Evolutionary conservation across 1,140 invertebrate species (phyloP), one percentile per base, ranked within the genome.

Genomic region (Cryptotermes secundus): DNA sequence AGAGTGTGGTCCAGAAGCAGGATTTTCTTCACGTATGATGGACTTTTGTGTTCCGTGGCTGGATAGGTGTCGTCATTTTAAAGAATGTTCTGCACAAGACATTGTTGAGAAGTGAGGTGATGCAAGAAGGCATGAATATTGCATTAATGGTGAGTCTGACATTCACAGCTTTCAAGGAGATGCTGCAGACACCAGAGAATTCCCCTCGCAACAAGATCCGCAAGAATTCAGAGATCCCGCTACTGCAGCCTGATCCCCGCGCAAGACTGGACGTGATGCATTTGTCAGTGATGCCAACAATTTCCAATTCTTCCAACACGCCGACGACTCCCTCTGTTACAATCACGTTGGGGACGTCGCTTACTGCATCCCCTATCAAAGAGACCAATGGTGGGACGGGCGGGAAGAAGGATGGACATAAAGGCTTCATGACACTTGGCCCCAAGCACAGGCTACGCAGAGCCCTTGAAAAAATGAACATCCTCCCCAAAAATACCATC

Each of bases 401-500:
- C 9, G 59, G 59, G 14, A 95, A 96, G 87, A 94, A 94, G 84
- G 87, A 88, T 91, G 94, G 88, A 80, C 93, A 95, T 85, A 95
- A 95, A 88, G 95, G 95, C 84, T 97, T 97, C 87, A 97, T 97
- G 95, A 97, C 96, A 36, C 90, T 97, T 80, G 96, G 95, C 22
- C 95, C 96, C 34, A 97, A 96, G 87, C 93, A 94, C 84, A 92
- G 95, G 87, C 90, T 99, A 80, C 95, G 96, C 86, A 97, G 96
- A 90, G 96, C 96, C 83, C 92, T 98, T 85, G 95, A 95, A 91
- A 98, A 97, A 90, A 96, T 98, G 92, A 97, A 97, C 89, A 93
- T 98, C 87, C 92, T 97, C 86, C 96, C 96, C 87, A 97, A 97
- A 91, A 96, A 95, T 89, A 94, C 93, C 84, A 95, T 95, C 86